These are phyloP conservation scores for Melinaea menophilus DNA, from an alignment of 2,888 invertebrate genomes.

Conservation along the genomic window DNA sequence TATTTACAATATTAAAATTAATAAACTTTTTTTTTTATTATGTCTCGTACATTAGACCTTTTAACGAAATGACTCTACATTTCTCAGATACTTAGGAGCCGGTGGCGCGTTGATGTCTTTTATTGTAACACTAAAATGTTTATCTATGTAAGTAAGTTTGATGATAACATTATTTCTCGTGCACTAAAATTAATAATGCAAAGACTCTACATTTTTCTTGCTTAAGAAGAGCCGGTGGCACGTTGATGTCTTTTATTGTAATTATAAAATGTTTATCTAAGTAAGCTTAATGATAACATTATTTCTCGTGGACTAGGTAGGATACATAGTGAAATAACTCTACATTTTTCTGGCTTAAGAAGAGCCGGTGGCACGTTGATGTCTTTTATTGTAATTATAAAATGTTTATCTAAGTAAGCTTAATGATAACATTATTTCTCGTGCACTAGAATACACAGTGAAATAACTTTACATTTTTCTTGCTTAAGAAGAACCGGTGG, in stretches of 20 bases:
- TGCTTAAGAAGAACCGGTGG: not conserved
- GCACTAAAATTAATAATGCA: not conserved
- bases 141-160: no score
- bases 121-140: slow-evolving; percentile 3
- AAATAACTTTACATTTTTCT: not conserved
- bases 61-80: not conserved
- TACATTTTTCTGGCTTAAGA: not conserved
- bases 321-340: not conserved
- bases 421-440: not conserved
- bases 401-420: no score
- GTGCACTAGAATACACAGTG: not conserved
- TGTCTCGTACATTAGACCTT: not conserved
- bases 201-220: not conserved
- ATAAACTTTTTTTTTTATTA: not conserved
- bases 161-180: not conserved
- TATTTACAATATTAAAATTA: no score
- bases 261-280: no score
- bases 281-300: not conserved
- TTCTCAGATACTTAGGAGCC: not conserved
- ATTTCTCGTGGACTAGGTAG: not conserved
- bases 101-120: slow-evolving; percentile 26
- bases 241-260: slow-evolving; percentile 28
- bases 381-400: slow-evolving; percentile 19
- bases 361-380: slow-evolving; percentile 16
- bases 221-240: not conserved